Evolutionary conservation across 2,888 invertebrate species (phyloP), one percentile per base, ranked within the genome.

Genomic region (Sceliomorpha sp.): DNA sequence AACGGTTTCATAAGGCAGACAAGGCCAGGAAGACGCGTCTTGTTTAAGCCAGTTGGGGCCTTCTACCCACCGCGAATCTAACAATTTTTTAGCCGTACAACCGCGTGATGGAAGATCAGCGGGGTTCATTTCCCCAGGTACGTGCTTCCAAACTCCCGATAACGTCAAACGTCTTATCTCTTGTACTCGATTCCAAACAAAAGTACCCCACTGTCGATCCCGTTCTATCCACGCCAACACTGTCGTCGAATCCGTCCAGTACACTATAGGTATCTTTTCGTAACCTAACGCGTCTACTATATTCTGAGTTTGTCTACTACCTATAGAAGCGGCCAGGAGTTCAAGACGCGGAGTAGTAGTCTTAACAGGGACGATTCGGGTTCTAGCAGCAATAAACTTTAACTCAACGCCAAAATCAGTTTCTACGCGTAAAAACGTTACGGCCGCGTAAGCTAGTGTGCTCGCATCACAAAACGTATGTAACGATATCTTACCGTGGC

Each of bases 81-180:
- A 5, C 8, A 85, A 59, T n/a, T 75, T 31, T 34, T 74, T 67
- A 5, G 75, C 67, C 2, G 50, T 39, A 71, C 83, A 84, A 2
- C 85, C 84, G 8, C 84, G 55, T 2, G 82, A 84, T 1, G 82
- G 82, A 6, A 83, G 59, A 69, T 86, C 84, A 3, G 82, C 84
- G 0, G 82, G 81, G 45, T 84, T 86, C 3, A 72, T 0, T 4
- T 44, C 37, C 2, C 83, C 82, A 0, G 83, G 81, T 5, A 85
- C 72, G 63, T 80, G 72, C 3, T 60, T 51, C 84, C 84, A 85
- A 0, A 24, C 9, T 1, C 66, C 60, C 3, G 10, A 13, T 1
- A 27, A 14, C 6, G 72, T 60, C 8, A 75, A 31, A 3, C 6
- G 26, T 44, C 78, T 67, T 27, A 84, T 82, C 71, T 83, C 81